These are phyloP conservation scores for Ceratosolen solmsi DNA, from an alignment of 1,140 invertebrate genomes.

Conservation along the genomic window DNA sequence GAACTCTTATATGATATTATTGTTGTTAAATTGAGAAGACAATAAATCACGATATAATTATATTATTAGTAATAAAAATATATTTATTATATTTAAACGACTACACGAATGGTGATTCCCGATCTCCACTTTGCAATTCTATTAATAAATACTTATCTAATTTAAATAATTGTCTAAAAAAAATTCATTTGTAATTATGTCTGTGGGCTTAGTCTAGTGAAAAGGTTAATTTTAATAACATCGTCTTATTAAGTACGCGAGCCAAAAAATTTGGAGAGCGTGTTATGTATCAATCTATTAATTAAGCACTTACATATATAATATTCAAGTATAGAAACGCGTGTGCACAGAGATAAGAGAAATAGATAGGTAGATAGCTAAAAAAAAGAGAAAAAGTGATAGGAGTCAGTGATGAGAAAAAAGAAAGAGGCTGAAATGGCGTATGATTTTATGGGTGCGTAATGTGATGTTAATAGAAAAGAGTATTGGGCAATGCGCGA, in stretches of 20 bases:
- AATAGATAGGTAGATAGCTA: not conserved
- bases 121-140: too few relatives aligned
- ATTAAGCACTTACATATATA: not conserved
- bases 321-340: not conserved
- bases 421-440: slow-evolving; percentile 47
- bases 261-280: not conserved
- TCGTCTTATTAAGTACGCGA: not conserved
- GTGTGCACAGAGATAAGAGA: not conserved
- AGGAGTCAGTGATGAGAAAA: slow-evolving; percentile 3
- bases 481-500: slow-evolving; percentile 59
- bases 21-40: too few relatives aligned
- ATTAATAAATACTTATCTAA: too few relatives aligned
- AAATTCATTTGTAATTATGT: too few relatives aligned
- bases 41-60: too few relatives aligned
- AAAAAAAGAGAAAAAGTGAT: not conserved
- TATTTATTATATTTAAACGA: too few relatives aligned
- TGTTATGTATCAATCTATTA: not conserved
- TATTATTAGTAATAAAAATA: too few relatives aligned
- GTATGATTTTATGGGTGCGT: slow-evolving; percentile 68
- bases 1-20: too few relatives aligned
- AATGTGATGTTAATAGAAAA: slow-evolving; percentile 73
- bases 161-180: too few relatives aligned
- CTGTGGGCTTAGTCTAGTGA: too few relatives aligned
- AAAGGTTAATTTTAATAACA: too few relatives aligned
- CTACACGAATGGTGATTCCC: too few relatives aligned